These are phyloP conservation scores for Cynopterus sphinx DNA, from an alignment of 2,797 vertebrate species.

Conservation along the genomic window DNA sequence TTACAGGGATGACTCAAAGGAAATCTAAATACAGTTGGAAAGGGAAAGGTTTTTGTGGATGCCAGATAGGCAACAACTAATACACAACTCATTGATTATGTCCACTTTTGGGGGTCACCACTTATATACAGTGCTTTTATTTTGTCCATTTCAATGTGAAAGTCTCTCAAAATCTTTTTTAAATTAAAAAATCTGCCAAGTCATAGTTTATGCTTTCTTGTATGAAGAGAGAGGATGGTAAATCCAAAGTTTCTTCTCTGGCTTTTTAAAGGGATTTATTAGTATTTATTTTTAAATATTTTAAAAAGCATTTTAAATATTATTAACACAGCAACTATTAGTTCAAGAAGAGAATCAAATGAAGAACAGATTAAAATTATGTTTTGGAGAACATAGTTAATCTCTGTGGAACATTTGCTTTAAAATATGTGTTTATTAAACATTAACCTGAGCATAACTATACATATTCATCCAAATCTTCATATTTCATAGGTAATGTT, in stretches of 20 bases:
- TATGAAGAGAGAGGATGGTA: not conserved
- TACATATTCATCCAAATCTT: constrained; percentile 12
- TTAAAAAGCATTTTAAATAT: not conserved
- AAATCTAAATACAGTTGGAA: not conserved
- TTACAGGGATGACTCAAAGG: not conserved
- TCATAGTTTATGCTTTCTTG: not conserved
- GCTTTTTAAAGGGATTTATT: not conserved
- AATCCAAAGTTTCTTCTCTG: not conserved
- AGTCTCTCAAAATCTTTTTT: not conserved
- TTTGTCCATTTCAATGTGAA: not conserved
- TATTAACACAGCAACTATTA: not conserved
- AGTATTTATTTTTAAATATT: not conserved
- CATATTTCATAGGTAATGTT: not conserved
- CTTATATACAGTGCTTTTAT: not conserved
- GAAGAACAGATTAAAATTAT: not conserved
- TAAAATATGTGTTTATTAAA: constrained; percentile 10
- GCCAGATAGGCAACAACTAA: not conserved
- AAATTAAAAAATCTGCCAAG: not conserved
- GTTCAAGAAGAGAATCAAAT: not conserved
- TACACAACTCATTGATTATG: not conserved
- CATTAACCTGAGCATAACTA: not conserved
- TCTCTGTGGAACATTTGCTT: not conserved
- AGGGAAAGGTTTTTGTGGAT: not conserved
- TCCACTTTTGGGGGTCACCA: not conserved
- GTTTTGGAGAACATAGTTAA: not conserved